Evolutionary conservation across 2,113 vertebrate genomes (phyloP), one percentile per base, ranked within the genome.

Genomic region (Bubo bubo): DNA sequence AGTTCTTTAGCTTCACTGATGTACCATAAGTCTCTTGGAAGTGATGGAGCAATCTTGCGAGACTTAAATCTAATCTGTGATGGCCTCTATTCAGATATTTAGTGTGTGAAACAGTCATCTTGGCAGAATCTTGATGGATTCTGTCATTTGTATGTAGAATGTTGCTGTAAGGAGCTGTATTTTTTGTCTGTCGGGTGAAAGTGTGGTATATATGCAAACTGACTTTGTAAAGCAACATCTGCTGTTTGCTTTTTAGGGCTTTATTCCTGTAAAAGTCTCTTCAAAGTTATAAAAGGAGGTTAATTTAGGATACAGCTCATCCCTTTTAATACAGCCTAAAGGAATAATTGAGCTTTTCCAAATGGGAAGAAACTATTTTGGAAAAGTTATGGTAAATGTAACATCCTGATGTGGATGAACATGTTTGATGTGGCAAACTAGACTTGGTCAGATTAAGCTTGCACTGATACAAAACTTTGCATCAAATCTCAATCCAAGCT

Each of bases 151-250:
- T 86, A 94, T 92, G 90, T 86, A 70, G 75, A 95, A 92, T 83
- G 28, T 95, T 97, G 74, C 92, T 95, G 20, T 86, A 88, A 97
- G 76, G 79, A 93, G 85, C 56, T 93, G 64, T 86, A 86, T 97
- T 97, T 97, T 97, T 95, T 93, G 93, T 92, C 59, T 92, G 18
- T 94, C 11, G 10, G 14, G 82, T 95, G 84, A 73, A 97, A 97
- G 68, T 86, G 72, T 81, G 67, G 68, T 94, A 55, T 90, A 87
- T 96, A 93, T 95, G 92, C 73, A 94, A 97, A 95, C 81, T 89
- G 73, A 87, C 87, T 96, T 95, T 80, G 30, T 94, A 94, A 97
- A 96, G 90, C 56, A 97, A 85, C 90, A 95, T 92, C 95, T 97
- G 93, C 82, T 96, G 19, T 94, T 96, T 95, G 45, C 20, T 84